Evolutionary conservation across 2,113 vertebrate genomes (phyloP), one percentile per base, ranked within the genome.

Genomic region (Syngnathoides biaculeatus): DNA sequence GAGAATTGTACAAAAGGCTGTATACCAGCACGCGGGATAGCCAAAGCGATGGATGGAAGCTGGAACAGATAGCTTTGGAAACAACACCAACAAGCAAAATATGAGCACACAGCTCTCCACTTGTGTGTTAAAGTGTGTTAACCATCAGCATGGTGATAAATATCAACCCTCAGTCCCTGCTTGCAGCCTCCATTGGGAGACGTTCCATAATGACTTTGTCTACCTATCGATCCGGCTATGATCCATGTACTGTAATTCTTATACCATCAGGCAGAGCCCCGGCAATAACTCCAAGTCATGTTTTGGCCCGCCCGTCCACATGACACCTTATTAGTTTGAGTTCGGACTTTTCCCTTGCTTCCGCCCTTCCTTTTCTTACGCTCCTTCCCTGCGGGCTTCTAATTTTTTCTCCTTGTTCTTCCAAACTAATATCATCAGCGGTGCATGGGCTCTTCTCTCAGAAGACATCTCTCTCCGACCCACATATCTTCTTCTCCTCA

Each of bases 181-280:
- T 75, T 27, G 26, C 68, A 76, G 81, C 84, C 80, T 35, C 80
- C 72, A 43, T 9, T 27, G 87, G 89, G 89, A 90, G 78, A 80
- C 89, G 86, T 88, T 87, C 84, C 75, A 81, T 91, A 91, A 91
- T 91, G 87, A 90, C 89, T 89, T 89, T 91, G 89, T 91, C 90
- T 86, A 82, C 82, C 82, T 83, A 91, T 91, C 80, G 90, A 91
- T 91, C 86, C 82, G 59, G 72, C 82, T 77, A 87, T 90, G 90
- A 91, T 90, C 90, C 90, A 91, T 91, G 90, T 89, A 87, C 87
- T 89, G 90, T 89, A 90, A 91, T 91, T 89, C 89, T 89, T 89
- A 86, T 89, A 89, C 87, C 90, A 90, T 91, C 89, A 88, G 84
- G 78, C 79, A 59, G 62, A 15, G 87, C 74, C 79, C 67, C 26